Evolutionary conservation across 2,888 invertebrate genomes (phyloP), one percentile per base, ranked within the genome.

Genomic region (Metellina segmentata): DNA sequence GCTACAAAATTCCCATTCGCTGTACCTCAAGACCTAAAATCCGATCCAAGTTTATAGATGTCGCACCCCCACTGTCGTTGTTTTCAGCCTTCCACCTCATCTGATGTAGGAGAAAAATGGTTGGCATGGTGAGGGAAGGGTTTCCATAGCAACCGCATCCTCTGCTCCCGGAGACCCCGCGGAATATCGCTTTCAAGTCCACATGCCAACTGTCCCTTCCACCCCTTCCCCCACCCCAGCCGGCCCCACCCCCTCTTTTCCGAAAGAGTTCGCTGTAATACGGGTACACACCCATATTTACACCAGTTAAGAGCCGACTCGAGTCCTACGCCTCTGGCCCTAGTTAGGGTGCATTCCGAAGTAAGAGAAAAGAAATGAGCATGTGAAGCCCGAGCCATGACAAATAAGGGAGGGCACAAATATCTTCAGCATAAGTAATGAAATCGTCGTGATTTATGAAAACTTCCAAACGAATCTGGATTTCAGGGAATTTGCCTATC

Each of bases 61-160:
- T 53, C 20, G 75, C 69, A 19, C 78, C 90, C 90, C 82, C 81
- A 34, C 13, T 83, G 78, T 83, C 83, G 87, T 83, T 91, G 91
- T 91, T 91, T 91, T 91, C 91, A 53, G 77, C 82, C 92, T 92
- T 92, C 89, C 88, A 85, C 89, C 92, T 85, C 92, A 92, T 92
- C 92, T 92, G 92, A 85, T 92, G 92, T 92, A 85, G 92, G 92
- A 92, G 89, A 89, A 89, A 91, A 92, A 92, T 89, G 89, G 92
- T 92, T 81, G 92, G 81, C 81, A 92, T 81, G 61, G 92, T 85
- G 92, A 92, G 85, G 92, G 92, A 92, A 92, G 92, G 85, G 89
- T 92, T 89, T 81, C 92, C 81, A 92, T 92, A 72, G 81, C 89
- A 89, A 92, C 92, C 88, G 91, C 91, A 91, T 91, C 91, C 87